Evolutionary conservation across 2,113 vertebrate genomes (phyloP).

Genomic region (Spilogale gracilis): DNA sequence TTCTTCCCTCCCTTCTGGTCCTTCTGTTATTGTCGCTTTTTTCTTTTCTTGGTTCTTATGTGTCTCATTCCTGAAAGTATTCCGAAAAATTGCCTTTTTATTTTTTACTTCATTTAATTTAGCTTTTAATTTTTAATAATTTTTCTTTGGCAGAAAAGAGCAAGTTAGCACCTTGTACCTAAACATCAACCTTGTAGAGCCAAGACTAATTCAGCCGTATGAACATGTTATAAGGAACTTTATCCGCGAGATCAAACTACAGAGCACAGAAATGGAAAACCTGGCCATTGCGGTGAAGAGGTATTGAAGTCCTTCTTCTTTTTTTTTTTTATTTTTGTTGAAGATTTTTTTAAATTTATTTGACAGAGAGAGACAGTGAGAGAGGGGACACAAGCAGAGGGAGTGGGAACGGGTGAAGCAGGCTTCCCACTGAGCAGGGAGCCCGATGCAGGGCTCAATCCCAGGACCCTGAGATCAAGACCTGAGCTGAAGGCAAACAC

Average conservation of each 20-base stretch:
- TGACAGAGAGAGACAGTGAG: too few relatives aligned
- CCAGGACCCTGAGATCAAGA: too few relatives aligned
- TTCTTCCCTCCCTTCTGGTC: background rate
- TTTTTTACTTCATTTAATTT: background rate
- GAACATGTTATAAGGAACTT: conserved; percentile 96
- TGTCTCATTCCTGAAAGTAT: background rate
- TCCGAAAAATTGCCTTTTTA: background rate
- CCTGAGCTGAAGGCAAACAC: too few relatives aligned
- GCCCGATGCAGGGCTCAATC: too few relatives aligned
- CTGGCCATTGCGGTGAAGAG: conserved; percentile 95
- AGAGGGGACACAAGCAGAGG: too few relatives aligned
- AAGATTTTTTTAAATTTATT: too few relatives aligned
- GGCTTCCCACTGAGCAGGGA: too few relatives aligned
- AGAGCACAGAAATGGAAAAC: conserved; percentile 96
- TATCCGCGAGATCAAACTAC: conserved; percentile 94
- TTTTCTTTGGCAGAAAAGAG: conserved; percentile 88
- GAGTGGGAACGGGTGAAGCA: too few relatives aligned
- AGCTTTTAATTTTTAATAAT: background rate
- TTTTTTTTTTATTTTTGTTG: background rate
- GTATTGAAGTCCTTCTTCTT: conserved; percentile 82
- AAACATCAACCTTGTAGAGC: conserved; percentile 95
- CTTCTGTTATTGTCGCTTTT: background rate
- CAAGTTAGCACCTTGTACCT: conserved; percentile 94
- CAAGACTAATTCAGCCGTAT: conserved; percentile 93
- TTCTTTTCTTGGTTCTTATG: background rate